phyloP scores from a whole-genome alignment of 1,140 invertebrate species.

The Lordiphosa clarofinis region DNA sequence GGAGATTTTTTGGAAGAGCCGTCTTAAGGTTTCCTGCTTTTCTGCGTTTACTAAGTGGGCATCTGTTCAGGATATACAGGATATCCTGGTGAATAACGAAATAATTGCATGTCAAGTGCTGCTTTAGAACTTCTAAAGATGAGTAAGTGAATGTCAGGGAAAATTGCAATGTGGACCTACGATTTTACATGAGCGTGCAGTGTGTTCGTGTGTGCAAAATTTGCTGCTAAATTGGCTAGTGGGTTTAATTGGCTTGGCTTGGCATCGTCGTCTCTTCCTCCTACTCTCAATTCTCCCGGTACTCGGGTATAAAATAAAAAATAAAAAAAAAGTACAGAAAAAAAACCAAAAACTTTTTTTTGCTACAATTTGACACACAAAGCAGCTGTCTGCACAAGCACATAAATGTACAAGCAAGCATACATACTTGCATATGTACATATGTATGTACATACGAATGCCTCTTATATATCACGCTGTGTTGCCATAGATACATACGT shows the following conservation, averaged over 20 bases:
- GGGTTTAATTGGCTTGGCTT: too few relatives aligned
- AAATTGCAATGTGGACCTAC: too few relatives aligned
- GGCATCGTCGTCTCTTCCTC: conserved; percentile 18
- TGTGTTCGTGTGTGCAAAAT: too few relatives aligned
- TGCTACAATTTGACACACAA: conserved; percentile 58
- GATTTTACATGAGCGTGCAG: too few relatives aligned
- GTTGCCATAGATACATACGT: conserved; percentile 12
- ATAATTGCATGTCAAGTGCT: too few relatives aligned
- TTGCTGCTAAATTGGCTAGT: not conserved
- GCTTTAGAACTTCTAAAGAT: too few relatives aligned
- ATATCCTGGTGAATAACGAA: too few relatives aligned
- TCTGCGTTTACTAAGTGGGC: too few relatives aligned
- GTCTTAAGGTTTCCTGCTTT: too few relatives aligned
- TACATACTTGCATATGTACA: conserved; percentile 13
- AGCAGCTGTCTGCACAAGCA: conserved; percentile 53
- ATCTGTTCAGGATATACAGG: too few relatives aligned
- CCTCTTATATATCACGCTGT: not conserved
- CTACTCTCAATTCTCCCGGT: conserved; percentile 2
- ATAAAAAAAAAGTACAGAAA: conserved; percentile 2
- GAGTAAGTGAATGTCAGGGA: too few relatives aligned
- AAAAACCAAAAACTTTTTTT: conserved; percentile 28
- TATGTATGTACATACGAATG: conserved; percentile 9
- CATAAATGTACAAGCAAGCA: conserved; percentile 2
- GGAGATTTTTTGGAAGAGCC: too few relatives aligned
- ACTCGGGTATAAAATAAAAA: conserved; percentile 26